Base-by-base conservation (phyloP, 2,113 vertebrate genomes). In the Megaceryle torquata region DNA sequence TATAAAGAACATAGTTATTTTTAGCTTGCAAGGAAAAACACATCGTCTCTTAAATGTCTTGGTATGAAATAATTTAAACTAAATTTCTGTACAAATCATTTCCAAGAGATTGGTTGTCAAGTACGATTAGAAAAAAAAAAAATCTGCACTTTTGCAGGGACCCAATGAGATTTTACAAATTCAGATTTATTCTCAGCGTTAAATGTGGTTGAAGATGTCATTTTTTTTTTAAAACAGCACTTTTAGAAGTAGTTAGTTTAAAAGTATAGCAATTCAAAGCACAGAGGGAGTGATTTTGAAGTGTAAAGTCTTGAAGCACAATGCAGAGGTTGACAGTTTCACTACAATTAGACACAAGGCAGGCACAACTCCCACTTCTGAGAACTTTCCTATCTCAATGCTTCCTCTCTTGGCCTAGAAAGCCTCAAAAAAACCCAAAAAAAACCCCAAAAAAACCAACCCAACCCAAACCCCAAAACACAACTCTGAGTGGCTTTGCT, bases 241-340 rank as follows among this genome's bases (percentile, higher is more conserved):
- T 98, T 98, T 97, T 95, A 98, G 97, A 97, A 97, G 98, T 92
- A 97, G 97, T 98, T 98, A 97, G 93, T 96, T 97, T 97, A 95
- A 98, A 97, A 98, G 96, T 98, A 46, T 63, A 96, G 97, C 96
- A 97, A 98, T 98, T 98, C 97, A 97, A 93, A 97, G 93, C 88
- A 94, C 85, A 94, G 84, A 80, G 84, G 93, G 95, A 96, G 96
- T 93, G 97, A 96, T 97, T 98, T 97, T 98, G 96, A 98, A 98
- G 97, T 95, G 95, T 94, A 97, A 96, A 97, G 92, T 95, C 97
- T 97, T 97, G 93, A 97, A 96, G 96, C 88, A 82, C 91, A 96
- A 77, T 11, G 3, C 81, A 87, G 93, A 96, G 97, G 84, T 96
- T 98, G 98, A 97, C 97, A 97, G 97, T 96, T 97, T 97, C 95